Percentiles rank a stretch among this genome's conserved stretches.
These are phyloP conservation scores for Nezara viridula DNA, from an alignment of 2,888 invertebrate species.

Conservation along the genomic window DNA sequence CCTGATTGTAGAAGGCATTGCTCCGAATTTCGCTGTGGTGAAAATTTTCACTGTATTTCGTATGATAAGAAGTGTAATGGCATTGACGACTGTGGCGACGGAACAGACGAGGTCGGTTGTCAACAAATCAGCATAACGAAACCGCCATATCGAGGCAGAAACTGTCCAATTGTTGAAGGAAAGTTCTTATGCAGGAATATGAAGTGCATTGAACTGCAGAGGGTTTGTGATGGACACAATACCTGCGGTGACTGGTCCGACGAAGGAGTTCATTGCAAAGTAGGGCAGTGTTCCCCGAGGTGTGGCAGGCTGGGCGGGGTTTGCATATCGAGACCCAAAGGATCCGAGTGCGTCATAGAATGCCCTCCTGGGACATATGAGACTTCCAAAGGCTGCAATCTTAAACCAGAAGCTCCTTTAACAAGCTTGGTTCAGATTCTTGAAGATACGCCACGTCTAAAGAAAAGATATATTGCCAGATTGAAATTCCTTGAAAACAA, in stretches of 20 bases:
- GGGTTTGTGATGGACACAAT: slow-evolving; percentile 5
- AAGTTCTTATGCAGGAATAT: slow-evolving; percentile 7
- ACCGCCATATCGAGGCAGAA: background rate
- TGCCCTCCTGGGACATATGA: slow-evolving; percentile 32
- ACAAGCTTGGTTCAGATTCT: background rate
- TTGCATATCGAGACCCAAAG: background rate
- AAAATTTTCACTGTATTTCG: background rate
- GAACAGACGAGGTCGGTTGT: background rate
- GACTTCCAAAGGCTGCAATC: background rate
- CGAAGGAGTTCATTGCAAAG: slow-evolving; percentile 2
- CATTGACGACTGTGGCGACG: slow-evolving; percentile 51
- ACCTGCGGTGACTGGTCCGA: slow-evolving; percentile 43
- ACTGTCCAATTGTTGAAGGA: background rate
- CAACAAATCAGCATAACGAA: too few species aligned
- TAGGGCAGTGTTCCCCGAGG: background rate
- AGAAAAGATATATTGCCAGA: background rate
- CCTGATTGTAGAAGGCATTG: background rate
- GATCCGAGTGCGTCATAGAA: background rate
- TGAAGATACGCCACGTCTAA: slow-evolving; percentile 1
- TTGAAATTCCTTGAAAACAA: background rate
- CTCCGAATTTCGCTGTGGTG: background rate
- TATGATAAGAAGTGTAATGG: background rate
- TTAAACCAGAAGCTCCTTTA: background rate
- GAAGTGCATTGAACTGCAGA: background rate
- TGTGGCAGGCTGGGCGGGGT: slow-evolving; percentile 24